A percentile compares a stretch with the other conserved stretches of the same genome.
Evolutionary conservation across 2,113 vertebrate genomes (phyloP).

Genomic region (Mobula birostris): DNA sequence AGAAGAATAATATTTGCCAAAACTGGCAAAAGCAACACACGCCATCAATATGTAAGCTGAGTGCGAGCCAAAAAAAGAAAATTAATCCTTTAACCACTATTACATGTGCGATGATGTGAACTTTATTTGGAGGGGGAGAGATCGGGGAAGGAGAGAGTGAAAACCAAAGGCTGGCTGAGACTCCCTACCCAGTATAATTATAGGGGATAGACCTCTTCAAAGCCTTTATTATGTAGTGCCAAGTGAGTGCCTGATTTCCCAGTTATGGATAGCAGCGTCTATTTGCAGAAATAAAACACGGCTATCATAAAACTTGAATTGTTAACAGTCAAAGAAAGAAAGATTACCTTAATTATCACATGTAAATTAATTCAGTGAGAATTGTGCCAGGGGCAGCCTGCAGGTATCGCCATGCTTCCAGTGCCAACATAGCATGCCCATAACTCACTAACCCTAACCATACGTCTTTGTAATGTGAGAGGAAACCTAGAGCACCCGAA

Average conservation of each 20-base stretch:
- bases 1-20: conserved; percentile 4
- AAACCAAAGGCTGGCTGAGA: background rate
- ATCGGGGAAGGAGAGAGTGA: background rate
- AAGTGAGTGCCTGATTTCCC: background rate
- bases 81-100: background rate
- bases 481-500: too few relatives aligned
- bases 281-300: background rate
- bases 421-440: too few relatives aligned
- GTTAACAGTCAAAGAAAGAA: background rate
- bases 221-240: background rate
- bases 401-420: too few relatives aligned
- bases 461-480: too few relatives aligned
- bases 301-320: background rate
- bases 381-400: too few relatives aligned
- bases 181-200: background rate
- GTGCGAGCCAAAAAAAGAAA: background rate
- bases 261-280: background rate
- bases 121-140: background rate
- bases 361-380: too few relatives aligned
- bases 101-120: background rate
- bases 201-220: background rate
- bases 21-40: background rate
- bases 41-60: background rate
- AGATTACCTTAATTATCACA: too few relatives aligned
- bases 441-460: too few relatives aligned